A percentile compares a stretch with the other conserved stretches of the same genome.
phyloP scores from a whole-genome alignment of 2,888 invertebrate genomes.

The Aspidiotus rigidus region DNA sequence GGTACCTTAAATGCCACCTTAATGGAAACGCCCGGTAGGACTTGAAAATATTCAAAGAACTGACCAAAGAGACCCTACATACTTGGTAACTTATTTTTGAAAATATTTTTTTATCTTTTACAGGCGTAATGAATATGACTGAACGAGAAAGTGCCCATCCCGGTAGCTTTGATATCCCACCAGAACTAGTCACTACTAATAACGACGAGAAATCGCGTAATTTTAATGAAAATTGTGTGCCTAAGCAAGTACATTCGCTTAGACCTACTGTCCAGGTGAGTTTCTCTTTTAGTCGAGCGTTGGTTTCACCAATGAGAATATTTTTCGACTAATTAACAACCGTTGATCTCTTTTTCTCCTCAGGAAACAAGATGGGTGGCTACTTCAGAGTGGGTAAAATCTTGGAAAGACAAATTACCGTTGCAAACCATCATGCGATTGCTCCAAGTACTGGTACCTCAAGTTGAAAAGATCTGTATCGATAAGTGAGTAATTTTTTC shows the following conservation, averaged over 20 bases:
- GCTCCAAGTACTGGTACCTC: slow-evolving; percentile 95
- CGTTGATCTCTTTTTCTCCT: too few relatives aligned
- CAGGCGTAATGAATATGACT: slow-evolving; percentile 82
- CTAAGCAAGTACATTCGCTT: background rate
- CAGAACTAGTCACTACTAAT: slow-evolving; percentile 34
- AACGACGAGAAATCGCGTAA: slow-evolving; percentile 13
- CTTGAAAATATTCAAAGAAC: background rate
- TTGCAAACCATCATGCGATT: slow-evolving; percentile 98
- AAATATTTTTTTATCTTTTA: background rate
- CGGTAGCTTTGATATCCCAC: slow-evolving; percentile 34
- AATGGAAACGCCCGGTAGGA: slow-evolving; percentile 74
- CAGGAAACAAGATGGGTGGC: slow-evolving; percentile 48
- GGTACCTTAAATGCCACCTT: slow-evolving; percentile 84
- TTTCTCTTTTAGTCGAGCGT: background rate
- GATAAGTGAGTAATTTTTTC: slow-evolving; percentile 65
- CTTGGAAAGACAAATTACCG: slow-evolving; percentile 95
- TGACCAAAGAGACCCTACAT: too few relatives aligned
- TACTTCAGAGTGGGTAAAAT: slow-evolving; percentile 88
- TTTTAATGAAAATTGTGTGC: slow-evolving; percentile 6
- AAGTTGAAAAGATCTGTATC: slow-evolving; percentile 99
- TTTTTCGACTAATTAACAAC: too few relatives aligned
- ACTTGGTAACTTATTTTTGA: background rate
- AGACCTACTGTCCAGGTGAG: too few relatives aligned
- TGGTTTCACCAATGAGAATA: background rate
- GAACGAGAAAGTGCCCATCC: slow-evolving; percentile 83